Percentiles rank a stretch among this genome's conserved stretches.
phyloP scores from a whole-genome alignment of 2,888 invertebrate species.

The Oegoconia quadripuncta region DNA sequence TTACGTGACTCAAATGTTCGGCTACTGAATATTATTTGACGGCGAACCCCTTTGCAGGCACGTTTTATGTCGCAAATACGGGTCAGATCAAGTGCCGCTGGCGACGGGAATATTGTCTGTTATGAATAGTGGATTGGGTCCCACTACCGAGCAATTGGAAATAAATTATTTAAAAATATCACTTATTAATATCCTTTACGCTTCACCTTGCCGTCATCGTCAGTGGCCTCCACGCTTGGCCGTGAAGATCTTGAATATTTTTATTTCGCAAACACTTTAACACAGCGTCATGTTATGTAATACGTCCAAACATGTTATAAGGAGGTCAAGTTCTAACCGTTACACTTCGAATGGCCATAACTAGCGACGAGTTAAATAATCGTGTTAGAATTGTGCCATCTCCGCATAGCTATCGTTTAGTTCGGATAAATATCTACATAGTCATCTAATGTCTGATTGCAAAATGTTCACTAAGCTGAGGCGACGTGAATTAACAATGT shows the following conservation, averaged over 20 bases:
- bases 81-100: constrained; percentile 32
- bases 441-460: constrained; percentile 27
- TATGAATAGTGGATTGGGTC: constrained; percentile 33
- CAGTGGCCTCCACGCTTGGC: constrained; percentile 34
- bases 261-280: constrained; percentile 41
- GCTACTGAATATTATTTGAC: constrained; percentile 39
- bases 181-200: constrained; percentile 1
- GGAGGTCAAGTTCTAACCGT: constrained; percentile 63
- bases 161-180: background rate
- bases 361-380: background rate
- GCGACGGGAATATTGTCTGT: constrained; percentile 32
- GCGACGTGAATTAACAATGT: constrained; percentile 48
- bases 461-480: constrained; percentile 31
- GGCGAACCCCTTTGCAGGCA: constrained; percentile 27
- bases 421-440: background rate
- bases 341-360: constrained; percentile 11
- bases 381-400: background rate
- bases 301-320: constrained; percentile 55
- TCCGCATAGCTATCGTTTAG: background rate
- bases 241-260: constrained; percentile 35
- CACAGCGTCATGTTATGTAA: constrained; percentile 32
- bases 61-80: constrained; percentile 37
- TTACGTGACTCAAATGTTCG: constrained; percentile 33
- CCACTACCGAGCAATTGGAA: background rate
- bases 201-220: constrained; percentile 5